A percentile compares a stretch with the other conserved stretches of the same genome.
These are phyloP conservation scores for Pseudomyrmex flavicornis DNA, from an alignment of 1,140 invertebrate species.

Conservation along the genomic window DNA sequence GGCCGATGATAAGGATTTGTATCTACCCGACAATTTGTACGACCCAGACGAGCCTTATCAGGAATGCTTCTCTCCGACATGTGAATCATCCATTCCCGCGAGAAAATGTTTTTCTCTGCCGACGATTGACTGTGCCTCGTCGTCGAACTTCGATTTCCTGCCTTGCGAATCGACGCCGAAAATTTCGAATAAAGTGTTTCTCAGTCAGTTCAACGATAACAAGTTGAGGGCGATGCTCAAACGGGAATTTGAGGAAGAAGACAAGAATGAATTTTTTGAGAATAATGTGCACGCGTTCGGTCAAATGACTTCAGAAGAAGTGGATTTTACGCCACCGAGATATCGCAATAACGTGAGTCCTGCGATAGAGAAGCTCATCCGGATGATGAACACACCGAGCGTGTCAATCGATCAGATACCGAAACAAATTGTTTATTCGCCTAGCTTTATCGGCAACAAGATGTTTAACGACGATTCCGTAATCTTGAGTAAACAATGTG, in stretches of 20 bases:
- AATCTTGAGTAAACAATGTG: not conserved
- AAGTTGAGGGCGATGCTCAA: no score
- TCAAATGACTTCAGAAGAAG: not conserved
- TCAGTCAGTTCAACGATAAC: not conserved
- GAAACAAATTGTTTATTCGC: not conserved
- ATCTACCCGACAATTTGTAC: not conserved
- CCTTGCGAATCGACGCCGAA: not conserved
- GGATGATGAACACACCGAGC: not conserved
- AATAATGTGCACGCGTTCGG: not conserved
- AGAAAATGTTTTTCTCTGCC: not conserved
- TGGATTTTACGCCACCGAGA: not conserved
- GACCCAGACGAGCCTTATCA: not conserved
- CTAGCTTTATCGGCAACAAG: not conserved
- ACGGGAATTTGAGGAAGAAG: not conserved
- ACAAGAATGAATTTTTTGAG: not conserved
- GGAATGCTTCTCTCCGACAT: not conserved
- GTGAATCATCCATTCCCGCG: not conserved
- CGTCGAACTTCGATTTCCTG: not conserved
- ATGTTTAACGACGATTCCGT: not conserved
- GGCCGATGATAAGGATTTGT: not conserved
- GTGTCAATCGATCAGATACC: not conserved
- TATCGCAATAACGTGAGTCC: constrained; percentile 5
- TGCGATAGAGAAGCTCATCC: constrained; percentile 20
- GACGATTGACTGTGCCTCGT: not conserved
- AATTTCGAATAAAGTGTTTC: not conserved